phyloP scores from a whole-genome alignment of 1,140 invertebrate genomes.

The Platorchestia sp. region DNA sequence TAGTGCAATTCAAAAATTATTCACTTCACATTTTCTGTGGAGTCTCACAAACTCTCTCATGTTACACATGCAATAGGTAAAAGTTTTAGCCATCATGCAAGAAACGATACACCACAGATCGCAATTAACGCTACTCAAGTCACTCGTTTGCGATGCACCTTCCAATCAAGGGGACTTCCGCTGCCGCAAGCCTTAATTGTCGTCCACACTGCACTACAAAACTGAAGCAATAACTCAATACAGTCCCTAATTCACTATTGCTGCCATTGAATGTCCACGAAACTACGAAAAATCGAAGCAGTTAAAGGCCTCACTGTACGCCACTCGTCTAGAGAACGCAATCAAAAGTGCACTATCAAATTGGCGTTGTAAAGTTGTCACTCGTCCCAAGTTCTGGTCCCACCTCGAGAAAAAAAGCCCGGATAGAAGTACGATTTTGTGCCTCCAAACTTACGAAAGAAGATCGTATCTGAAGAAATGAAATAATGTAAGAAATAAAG shows the following conservation, averaged over 20 bases:
- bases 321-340: not conserved
- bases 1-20: not conserved
- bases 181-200: not conserved
- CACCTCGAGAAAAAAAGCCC: constrained; percentile 66
- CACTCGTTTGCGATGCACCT: not conserved
- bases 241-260: not conserved
- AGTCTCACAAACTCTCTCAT: not conserved
- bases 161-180: not conserved
- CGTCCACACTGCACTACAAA: not conserved
- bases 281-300: not conserved
- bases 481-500: constrained; percentile 55
- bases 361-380: not conserved
- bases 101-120: not conserved
- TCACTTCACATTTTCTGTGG: not conserved
- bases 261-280: not conserved
- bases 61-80: not conserved
- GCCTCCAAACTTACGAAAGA: constrained; percentile 63
- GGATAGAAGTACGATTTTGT: constrained; percentile 67
- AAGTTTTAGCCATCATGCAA: not conserved
- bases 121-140: not conserved
- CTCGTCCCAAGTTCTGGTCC: not conserved
- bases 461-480: constrained; percentile 61
- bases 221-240: not conserved
- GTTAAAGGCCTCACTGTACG: not conserved
- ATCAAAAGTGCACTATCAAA: not conserved